Conservation (phyloP, 2,888 invertebrate genomes). For the Ectobius pallidus region DNA sequence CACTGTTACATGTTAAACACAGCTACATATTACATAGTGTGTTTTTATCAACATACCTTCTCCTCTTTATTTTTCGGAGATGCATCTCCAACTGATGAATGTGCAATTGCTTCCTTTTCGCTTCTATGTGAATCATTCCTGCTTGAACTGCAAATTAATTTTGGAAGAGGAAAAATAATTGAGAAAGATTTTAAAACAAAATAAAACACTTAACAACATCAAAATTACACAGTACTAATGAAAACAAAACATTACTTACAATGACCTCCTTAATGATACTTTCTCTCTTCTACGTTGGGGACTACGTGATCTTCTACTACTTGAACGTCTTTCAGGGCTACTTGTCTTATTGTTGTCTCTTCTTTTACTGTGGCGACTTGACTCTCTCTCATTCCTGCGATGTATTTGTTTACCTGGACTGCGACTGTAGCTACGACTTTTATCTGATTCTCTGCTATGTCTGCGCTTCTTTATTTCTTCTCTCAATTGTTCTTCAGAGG, state of each 20-base stretch:
- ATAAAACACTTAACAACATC: too few relatives aligned
- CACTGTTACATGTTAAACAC: neutral
- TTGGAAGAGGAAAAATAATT: too few relatives aligned
- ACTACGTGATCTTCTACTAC: neutral
- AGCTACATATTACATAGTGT: neutral
- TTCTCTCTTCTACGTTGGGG: constrained; percentile 44
- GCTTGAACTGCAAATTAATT: neutral
- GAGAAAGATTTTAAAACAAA: too few relatives aligned
- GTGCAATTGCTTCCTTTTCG: neutral
- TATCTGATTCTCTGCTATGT: constrained; percentile 9
- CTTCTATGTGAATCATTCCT: neutral
- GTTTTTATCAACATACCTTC: constrained; percentile 9
- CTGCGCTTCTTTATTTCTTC: constrained; percentile 1
- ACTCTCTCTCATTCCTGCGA: constrained; percentile 3
- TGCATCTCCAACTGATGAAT: constrained; percentile 39
- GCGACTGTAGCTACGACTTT: neutral
- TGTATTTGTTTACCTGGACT: constrained; percentile 2
- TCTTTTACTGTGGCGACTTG: neutral
- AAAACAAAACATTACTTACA: constrained; percentile 54
- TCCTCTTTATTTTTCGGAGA: constrained; percentile 2
- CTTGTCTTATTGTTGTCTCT: neutral
- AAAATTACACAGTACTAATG: too few relatives aligned
- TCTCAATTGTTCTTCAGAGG: neutral
- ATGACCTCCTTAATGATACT: constrained; percentile 54
- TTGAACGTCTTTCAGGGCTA: neutral